Percentiles rank a stretch among this genome's conserved stretches.
Evolutionary conservation across 2,113 vertebrate species (phyloP).

Genomic region (Caranx ignobilis): DNA sequence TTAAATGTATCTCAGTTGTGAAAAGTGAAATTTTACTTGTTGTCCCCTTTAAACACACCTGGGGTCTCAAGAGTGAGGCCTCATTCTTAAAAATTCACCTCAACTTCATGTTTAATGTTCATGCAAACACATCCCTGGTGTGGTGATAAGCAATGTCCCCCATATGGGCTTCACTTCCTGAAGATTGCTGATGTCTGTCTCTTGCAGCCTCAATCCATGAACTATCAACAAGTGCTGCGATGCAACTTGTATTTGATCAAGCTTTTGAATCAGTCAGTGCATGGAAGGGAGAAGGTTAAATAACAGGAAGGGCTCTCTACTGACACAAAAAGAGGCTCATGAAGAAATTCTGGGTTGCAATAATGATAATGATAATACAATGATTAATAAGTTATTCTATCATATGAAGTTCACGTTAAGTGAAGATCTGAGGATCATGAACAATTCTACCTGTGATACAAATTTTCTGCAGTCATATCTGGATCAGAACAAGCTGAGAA

Average conservation of each 20-base stretch:
- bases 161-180: neutral
- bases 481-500: no score
- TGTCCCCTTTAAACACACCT: neutral
- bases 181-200: neutral
- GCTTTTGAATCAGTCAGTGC: neutral
- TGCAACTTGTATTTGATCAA: no score
- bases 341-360: neutral
- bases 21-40: neutral
- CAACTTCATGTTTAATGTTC: conserved; percentile 11
- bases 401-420: neutral
- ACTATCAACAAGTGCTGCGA: no score
- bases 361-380: no score
- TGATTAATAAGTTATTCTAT: neutral
- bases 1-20: neutral
- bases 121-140: conserved; percentile 14
- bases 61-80: neutral
- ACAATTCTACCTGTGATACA: no score
- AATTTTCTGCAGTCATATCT: no score
- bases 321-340: neutral
- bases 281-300: neutral
- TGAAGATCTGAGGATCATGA: neutral
- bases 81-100: conserved; percentile 4
- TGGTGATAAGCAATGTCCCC: conserved; percentile 14
- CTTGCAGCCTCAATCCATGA: neutral
- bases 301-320: neutral